These are phyloP conservation scores for Lasioglossum figueresi DNA, from an alignment of 2,888 invertebrate genomes.

Conservation along the genomic window DNA sequence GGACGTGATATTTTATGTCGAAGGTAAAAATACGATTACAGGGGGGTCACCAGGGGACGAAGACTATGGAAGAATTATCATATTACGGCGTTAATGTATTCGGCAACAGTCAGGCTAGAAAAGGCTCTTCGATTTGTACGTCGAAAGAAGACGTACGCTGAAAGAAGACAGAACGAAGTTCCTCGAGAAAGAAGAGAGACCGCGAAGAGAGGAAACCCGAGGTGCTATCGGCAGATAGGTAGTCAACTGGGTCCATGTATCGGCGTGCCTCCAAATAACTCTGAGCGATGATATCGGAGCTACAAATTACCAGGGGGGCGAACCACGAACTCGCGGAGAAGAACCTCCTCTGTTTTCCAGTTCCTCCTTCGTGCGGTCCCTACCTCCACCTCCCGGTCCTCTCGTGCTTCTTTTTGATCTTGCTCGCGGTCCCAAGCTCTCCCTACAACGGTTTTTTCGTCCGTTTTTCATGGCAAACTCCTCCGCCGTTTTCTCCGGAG, in stretches of 20 bases:
- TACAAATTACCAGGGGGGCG: slow-evolving; percentile 76
- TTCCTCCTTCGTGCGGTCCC: slow-evolving; percentile 52
- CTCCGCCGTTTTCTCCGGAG: slow-evolving; percentile 32
- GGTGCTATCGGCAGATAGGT: slow-evolving; percentile 73
- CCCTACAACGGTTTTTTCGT: slow-evolving; percentile 8
- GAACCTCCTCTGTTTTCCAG: slow-evolving; percentile 59
- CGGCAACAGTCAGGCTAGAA: no score
- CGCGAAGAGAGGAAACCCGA: slow-evolving; percentile 24
- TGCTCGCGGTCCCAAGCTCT: slow-evolving; percentile 29
- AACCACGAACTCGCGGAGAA: slow-evolving; percentile 68
- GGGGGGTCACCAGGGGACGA: background rate
- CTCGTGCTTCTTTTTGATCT: slow-evolving; percentile 22
- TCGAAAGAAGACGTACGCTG: background rate
- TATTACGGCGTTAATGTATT: no score
- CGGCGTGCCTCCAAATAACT: slow-evolving; percentile 72
- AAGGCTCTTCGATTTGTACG: background rate
- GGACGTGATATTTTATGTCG: background rate
- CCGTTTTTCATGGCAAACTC: slow-evolving; percentile 38
- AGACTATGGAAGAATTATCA: background rate
- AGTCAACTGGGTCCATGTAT: slow-evolving; percentile 66
- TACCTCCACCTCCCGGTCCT: slow-evolving; percentile 9
- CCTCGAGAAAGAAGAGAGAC: background rate
- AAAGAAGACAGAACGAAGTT: background rate
- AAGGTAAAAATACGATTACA: background rate
- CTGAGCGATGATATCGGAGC: slow-evolving; percentile 76